Evolutionary conservation across 2,797 vertebrate species (phyloP).

Genomic region (Melanotaenia pygmaea): DNA sequence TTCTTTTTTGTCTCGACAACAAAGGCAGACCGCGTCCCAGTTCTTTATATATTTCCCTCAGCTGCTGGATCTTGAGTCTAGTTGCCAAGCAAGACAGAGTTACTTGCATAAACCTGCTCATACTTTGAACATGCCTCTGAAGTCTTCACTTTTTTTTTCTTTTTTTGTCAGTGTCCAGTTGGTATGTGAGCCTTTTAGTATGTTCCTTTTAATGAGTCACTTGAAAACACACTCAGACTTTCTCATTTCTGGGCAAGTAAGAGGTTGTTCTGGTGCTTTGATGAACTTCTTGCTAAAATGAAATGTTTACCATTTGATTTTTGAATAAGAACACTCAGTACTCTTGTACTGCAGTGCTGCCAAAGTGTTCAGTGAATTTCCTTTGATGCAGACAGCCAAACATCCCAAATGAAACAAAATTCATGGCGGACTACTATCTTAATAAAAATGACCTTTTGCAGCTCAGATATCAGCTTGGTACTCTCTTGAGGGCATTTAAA

Average conservation of each 20-base stretch:
- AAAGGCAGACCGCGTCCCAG: slow-evolving; percentile 75
- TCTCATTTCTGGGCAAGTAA: neutral
- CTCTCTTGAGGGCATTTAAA: neutral
- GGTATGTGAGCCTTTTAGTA: neutral
- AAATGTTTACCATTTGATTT: slow-evolving; percentile 27
- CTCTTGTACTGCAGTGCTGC: neutral
- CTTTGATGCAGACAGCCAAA: slow-evolving; percentile 7
- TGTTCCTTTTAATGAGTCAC: slow-evolving; percentile 21
- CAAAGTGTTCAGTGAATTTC: neutral
- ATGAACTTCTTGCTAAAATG: slow-evolving; percentile 28
- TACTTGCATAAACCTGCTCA: slow-evolving; percentile 42
- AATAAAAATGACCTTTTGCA: neutral
- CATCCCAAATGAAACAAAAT: neutral
- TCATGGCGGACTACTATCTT: neutral
- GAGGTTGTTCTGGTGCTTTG: slow-evolving; percentile 13
- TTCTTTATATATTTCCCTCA: slow-evolving; percentile 75
- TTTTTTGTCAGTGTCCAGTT: slow-evolving; percentile 39
- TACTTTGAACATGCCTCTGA: slow-evolving; percentile 30
- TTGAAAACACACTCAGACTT: slow-evolving; percentile 10
- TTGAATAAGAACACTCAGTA: neutral
- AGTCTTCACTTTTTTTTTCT: slow-evolving; percentile 18
- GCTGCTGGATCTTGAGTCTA: slow-evolving; percentile 52
- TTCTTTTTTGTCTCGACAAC: slow-evolving; percentile 84
- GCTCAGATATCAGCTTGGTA: slow-evolving; percentile 2
- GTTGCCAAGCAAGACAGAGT: slow-evolving; percentile 48